A percentile compares a stretch with the other conserved stretches of the same genome.
phyloP scores from a whole-genome alignment of 2,797 vertebrate genomes.

The Diplodus puntazzo region DNA sequence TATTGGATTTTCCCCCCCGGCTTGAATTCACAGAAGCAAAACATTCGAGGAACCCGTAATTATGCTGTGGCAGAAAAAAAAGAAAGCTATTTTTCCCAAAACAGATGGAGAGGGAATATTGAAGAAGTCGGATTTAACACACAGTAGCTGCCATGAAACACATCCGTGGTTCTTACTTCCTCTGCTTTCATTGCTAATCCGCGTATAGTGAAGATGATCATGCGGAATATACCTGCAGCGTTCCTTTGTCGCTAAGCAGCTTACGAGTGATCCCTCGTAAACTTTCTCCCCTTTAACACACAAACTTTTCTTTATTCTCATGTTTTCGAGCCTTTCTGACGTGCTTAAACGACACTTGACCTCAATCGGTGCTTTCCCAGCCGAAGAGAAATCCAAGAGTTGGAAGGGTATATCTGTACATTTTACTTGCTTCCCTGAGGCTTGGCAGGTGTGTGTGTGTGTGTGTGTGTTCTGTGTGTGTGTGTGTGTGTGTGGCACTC shows the following conservation, averaged over 20 bases:
- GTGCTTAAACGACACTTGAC: constrained; percentile 21
- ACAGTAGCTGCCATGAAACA: constrained; percentile 62
- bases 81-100: constrained; percentile 70
- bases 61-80: constrained; percentile 72
- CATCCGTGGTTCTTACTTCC: constrained; percentile 43
- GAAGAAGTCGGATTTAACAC: constrained; percentile 61
- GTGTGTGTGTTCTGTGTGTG: constrained; percentile 11
- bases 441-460: constrained; percentile 42
- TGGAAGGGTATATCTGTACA: constrained; percentile 21
- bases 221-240: constrained; percentile 57
- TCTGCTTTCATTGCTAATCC: constrained; percentile 63
- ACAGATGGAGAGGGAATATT: constrained; percentile 72
- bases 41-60: constrained; percentile 79
- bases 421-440: constrained; percentile 25
- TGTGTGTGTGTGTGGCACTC: constrained; percentile 20
- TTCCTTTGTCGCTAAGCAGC: constrained; percentile 50
- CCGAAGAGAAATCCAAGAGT: not conserved
- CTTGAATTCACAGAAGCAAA: constrained; percentile 77
- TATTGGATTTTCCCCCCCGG: constrained; percentile 57
- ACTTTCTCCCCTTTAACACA: constrained; percentile 37
- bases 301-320: constrained; percentile 5
- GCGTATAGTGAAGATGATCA: constrained; percentile 50
- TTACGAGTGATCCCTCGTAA: constrained; percentile 51
- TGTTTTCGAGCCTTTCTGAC: not conserved
- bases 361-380: constrained; percentile 36